Percentiles rank a stretch among this genome's conserved stretches.
These are phyloP conservation scores for Mesoligia furuncula DNA, from an alignment of 2,888 invertebrate genomes.

Conservation along the genomic window DNA sequence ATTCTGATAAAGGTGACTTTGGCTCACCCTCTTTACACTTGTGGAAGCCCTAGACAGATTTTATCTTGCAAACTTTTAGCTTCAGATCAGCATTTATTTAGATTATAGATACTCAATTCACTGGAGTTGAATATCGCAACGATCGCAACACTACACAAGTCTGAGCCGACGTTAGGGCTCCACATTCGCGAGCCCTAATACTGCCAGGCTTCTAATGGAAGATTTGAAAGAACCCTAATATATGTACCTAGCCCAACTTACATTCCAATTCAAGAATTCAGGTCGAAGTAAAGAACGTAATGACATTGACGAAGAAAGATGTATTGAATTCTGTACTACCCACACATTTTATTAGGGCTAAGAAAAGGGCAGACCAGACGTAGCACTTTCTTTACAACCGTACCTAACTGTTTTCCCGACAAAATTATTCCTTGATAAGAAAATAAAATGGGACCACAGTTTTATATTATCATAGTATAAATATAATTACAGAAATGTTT, in stretches of 20 bases:
- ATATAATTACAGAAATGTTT: conserved; percentile 49
- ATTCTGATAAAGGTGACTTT: conserved; percentile 48
- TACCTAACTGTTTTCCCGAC: conserved; percentile 37
- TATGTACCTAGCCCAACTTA: conserved; percentile 40
- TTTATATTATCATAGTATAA: conserved; percentile 45
- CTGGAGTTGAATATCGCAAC: conserved; percentile 25
- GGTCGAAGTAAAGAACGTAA: conserved; percentile 36
- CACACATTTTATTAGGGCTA: conserved; percentile 55
- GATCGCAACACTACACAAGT: conserved; percentile 43
- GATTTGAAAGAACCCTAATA: conserved; percentile 51
- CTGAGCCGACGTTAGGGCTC: conserved; percentile 58
- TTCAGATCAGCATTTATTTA: conserved; percentile 7
- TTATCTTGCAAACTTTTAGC: conserved; percentile 17
- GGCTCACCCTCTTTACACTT: conserved; percentile 17
- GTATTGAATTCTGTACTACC: conserved; percentile 56
- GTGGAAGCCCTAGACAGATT: conserved; percentile 19
- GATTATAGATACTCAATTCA: conserved; percentile 14
- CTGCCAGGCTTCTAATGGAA: conserved; percentile 61
- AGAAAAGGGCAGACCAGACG: conserved; percentile 54
- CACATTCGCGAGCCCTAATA: conserved; percentile 52
- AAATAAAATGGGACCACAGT: conserved; percentile 33
- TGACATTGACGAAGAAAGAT: conserved; percentile 66
- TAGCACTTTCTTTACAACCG: conserved; percentile 61
- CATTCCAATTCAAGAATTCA: conserved; percentile 53
- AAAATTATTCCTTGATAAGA: conserved; percentile 45